phyloP scores from a whole-genome alignment of 2,113 vertebrate genomes.

The Phainopepla nitens region DNA sequence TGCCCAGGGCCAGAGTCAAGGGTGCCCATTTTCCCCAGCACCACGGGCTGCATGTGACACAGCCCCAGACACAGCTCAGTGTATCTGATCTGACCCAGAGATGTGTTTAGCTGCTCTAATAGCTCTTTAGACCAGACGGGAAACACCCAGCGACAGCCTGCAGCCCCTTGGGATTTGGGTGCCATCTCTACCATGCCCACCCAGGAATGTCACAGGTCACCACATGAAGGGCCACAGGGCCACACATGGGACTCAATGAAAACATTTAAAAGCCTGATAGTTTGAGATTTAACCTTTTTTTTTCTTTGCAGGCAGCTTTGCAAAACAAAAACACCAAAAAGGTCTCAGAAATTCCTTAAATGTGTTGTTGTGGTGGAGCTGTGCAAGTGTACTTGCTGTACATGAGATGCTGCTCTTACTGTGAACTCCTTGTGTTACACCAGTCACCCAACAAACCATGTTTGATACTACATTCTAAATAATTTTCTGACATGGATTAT shows the following conservation, averaged over 20 bases:
- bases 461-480: neutral
- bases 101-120: neutral
- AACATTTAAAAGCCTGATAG: fast-evolving
- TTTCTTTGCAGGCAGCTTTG: neutral
- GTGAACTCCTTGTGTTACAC: neutral
- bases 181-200: neutral
- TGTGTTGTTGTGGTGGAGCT: neutral
- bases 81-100: neutral
- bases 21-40: fast-evolving
- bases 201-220: neutral
- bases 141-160: fast-evolving
- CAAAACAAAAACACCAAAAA: neutral
- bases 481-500: conserved; percentile 35
- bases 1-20: fast-evolving
- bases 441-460: neutral
- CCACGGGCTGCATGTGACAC: fast-evolving
- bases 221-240: neutral
- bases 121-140: neutral
- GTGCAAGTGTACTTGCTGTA: neutral
- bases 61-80: neutral
- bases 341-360: neutral
- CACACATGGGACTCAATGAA: fast-evolving
- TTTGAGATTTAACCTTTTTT: neutral
- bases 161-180: neutral
- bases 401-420: neutral